Conservation (phyloP, 2,888 invertebrate species). For the Helicoverpa assulta region DNA sequence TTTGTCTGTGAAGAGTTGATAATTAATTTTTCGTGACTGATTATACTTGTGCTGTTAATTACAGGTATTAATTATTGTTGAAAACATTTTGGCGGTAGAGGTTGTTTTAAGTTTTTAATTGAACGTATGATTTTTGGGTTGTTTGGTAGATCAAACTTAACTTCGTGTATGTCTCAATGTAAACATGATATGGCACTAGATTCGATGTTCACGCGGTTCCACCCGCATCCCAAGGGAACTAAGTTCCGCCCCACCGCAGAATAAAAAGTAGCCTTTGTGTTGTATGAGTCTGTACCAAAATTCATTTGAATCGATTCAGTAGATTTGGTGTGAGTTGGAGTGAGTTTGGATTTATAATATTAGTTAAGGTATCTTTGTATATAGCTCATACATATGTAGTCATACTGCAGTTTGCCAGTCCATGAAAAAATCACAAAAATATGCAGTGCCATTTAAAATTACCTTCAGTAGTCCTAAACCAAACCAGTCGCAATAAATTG, state of each 20-base stretch:
- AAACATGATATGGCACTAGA: no score
- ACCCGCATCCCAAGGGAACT: no score
- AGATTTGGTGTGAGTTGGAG: no score
- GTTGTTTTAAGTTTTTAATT: background rate
- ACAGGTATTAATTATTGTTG: constrained; percentile 5
- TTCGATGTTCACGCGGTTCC: no score
- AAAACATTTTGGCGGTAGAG: background rate
- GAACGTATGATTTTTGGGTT: background rate
- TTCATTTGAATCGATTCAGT: no score
- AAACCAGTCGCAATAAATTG: constrained; percentile 37
- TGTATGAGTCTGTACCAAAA: no score
- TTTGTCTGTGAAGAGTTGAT: constrained; percentile 38
- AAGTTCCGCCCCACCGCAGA: no score
- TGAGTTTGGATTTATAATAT: no score
- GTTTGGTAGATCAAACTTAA: background rate
- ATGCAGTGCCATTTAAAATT: background rate
- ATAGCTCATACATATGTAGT: background rate
- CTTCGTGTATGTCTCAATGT: no score
- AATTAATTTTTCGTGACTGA: constrained; percentile 46
- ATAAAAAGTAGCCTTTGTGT: no score
- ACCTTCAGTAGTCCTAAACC: constrained; percentile 4
- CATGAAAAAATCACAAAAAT: background rate
- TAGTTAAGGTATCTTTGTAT: background rate
- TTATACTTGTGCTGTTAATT: constrained; percentile 18
- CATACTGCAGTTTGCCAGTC: background rate